Conservation (phyloP, 2,113 vertebrate species). For the Plectropomus leopardus region DNA sequence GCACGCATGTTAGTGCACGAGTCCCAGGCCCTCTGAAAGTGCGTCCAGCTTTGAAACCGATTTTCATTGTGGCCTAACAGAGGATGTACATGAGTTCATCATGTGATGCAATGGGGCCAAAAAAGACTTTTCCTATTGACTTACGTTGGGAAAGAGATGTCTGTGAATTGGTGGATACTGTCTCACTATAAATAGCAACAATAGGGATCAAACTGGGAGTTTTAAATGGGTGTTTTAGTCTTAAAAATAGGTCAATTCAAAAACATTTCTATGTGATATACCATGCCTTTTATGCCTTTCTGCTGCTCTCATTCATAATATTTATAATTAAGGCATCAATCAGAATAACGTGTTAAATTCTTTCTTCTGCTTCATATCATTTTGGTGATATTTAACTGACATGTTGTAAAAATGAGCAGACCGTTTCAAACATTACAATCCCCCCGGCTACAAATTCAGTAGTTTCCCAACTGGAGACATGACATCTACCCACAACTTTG, state of each 20-base stretch:
- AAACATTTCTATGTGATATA: background rate
- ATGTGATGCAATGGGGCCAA: too few relatives aligned
- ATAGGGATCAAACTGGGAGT: too few relatives aligned
- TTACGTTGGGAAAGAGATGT: too few relatives aligned
- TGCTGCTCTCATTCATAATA: background rate
- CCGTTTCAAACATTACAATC: slow-evolving; percentile 3
- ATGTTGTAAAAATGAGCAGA: background rate
- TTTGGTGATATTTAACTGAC: background rate
- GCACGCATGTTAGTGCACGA: too few relatives aligned
- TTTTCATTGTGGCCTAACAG: too few relatives aligned
- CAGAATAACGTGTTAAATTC: background rate
- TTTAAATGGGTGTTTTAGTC: background rate
- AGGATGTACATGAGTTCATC: too few relatives aligned
- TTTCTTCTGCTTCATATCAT: slow-evolving; percentile 11
- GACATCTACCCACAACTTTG: slow-evolving; percentile 37
- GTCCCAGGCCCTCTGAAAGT: too few relatives aligned
- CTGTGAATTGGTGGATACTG: too few relatives aligned
- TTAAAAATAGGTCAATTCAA: background rate
- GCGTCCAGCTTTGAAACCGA: too few relatives aligned
- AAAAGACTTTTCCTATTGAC: too few relatives aligned
- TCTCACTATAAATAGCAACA: too few relatives aligned
- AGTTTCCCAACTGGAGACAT: slow-evolving; percentile 35
- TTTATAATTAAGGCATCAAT: background rate
- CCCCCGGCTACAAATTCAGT: background rate
- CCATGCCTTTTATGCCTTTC: background rate